Base-by-base conservation (phyloP, 2,888 invertebrate genomes). In the Eugnorisma glareosa region DNA sequence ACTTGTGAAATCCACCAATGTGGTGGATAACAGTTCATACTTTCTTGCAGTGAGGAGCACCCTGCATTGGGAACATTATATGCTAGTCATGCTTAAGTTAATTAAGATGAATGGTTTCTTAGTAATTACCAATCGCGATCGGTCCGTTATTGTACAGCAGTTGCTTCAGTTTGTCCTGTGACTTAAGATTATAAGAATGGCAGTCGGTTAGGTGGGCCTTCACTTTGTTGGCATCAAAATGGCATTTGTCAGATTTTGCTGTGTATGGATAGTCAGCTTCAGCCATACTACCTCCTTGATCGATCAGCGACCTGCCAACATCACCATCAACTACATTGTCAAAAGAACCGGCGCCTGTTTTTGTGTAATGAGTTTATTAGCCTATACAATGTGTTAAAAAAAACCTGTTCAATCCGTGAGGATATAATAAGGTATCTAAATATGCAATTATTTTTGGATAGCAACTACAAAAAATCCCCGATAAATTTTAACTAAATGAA, bases 131-230 rank as follows among this genome's bases (percentile, higher is more conserved):
- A 28, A 85, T 73, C 2, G 81, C 7, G 18, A 85, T 28, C 7
- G 83, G 85, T 59, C 85, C 85, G 43, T 54, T 48, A 10, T 67
- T 31, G 28, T 69, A 73, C 35, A 85, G 35, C n/a, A 79, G 8
- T 40, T 81, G 77, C 51, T 81, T 83, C n/a, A 85, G 69, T 28
- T 79, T 77, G 31, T 86, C 87, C 93, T 98, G 98, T 74, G 97
- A 79, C 2, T 48, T 70, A n/a, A 82, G 51, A 28, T 70, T 45
- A 48, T 63, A 84, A 2, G 40, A 45, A 0, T 7, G 40, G 37
- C 85, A 86, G 37, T 40, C 75, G 0, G 6, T 35, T 10, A 85
- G 0, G 8, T 68, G 15, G 13, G 64, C 78, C 28, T 51, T 51
- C 15, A 67, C 66, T 40, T 80, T 74, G 0, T 8, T 67, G 28